phyloP scores from a whole-genome alignment of 1,140 invertebrate species.

The Danaus melanippus region DNA sequence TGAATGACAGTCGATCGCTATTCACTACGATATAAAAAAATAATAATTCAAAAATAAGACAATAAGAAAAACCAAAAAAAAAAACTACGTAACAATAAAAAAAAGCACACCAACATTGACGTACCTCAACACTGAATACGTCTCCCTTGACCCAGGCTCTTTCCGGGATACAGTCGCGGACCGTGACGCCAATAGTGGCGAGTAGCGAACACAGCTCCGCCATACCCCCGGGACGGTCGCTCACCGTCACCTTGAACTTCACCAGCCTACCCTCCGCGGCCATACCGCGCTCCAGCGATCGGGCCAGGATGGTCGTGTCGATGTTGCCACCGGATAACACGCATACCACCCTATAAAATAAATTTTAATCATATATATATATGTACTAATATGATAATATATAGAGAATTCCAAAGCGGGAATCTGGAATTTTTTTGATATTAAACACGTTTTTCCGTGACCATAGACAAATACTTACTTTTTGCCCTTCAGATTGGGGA shows the following conservation, averaged over 20 bases:
- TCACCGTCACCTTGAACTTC: constrained; percentile 87
- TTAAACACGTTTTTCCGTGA: too few relatives aligned
- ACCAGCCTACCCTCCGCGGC: constrained; percentile 90
- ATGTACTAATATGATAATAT: too few relatives aligned
- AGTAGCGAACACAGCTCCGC: constrained; percentile 85
- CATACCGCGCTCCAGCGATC: constrained; percentile 90
- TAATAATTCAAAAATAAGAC: too few relatives aligned
- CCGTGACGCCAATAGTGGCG: constrained; percentile 83
- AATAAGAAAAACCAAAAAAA: too few relatives aligned
- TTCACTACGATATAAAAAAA: too few relatives aligned
- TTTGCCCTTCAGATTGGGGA: constrained; percentile 91
- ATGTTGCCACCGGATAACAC: constrained; percentile 94
- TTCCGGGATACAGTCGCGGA: constrained; percentile 95
- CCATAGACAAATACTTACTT: constrained; percentile 72
- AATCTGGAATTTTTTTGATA: too few relatives aligned
- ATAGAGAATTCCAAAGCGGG: too few relatives aligned
- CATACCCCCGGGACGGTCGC: constrained; percentile 89
- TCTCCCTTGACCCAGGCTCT: constrained; percentile 91
- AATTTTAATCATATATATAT: too few relatives aligned
- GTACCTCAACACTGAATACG: constrained; percentile 85
- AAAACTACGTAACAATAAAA: neutral
- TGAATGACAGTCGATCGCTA: too few relatives aligned
- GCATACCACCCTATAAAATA: constrained; percentile 80
- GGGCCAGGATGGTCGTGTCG: constrained; percentile 90
- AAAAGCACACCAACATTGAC: too few relatives aligned